Conservation (phyloP, 35 echinoderm and acorn worm genomes). For the Apostichopus californicus region DNA sequence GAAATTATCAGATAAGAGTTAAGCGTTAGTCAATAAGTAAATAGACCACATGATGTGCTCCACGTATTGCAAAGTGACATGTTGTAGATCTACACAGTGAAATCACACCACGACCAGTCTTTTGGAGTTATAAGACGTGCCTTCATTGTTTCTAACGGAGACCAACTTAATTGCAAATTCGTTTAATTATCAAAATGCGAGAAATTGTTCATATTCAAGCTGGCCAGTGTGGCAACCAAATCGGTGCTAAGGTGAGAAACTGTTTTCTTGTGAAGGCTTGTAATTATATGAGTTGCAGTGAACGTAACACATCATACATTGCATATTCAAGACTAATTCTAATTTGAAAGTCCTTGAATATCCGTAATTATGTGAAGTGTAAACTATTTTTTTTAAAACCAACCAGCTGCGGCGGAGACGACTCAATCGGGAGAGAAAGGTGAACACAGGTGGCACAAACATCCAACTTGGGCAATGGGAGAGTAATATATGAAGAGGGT, state of each 20-base stretch:
- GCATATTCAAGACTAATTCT: too few relatives aligned
- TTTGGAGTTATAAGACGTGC: not conserved
- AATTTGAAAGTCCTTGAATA: too few relatives aligned
- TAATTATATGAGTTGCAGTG: too few relatives aligned
- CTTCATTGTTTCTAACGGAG: not conserved
- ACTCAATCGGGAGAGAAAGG: too few relatives aligned
- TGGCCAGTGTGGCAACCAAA: slow-evolving; percentile 96
- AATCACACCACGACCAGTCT: not conserved
- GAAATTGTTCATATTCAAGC: slow-evolving; percentile 96
- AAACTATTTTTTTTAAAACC: too few relatives aligned
- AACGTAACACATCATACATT: too few relatives aligned
- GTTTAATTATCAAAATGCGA: slow-evolving; percentile 66
- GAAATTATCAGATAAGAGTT: not conserved
- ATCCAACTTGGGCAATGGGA: too few relatives aligned
- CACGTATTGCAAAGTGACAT: not conserved
- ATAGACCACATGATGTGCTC: not conserved
- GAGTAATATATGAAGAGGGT: too few relatives aligned
- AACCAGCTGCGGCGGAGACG: too few relatives aligned
- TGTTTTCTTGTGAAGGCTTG: not conserved
- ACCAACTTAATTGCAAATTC: not conserved
- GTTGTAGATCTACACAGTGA: not conserved
- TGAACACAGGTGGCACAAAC: too few relatives aligned
- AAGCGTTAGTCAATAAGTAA: not conserved
- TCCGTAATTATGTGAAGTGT: too few relatives aligned
- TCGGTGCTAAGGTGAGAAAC: slow-evolving; percentile 83